Base-by-base conservation (phyloP, 2,113 vertebrate species). In the Cervus canadensis region DNA sequence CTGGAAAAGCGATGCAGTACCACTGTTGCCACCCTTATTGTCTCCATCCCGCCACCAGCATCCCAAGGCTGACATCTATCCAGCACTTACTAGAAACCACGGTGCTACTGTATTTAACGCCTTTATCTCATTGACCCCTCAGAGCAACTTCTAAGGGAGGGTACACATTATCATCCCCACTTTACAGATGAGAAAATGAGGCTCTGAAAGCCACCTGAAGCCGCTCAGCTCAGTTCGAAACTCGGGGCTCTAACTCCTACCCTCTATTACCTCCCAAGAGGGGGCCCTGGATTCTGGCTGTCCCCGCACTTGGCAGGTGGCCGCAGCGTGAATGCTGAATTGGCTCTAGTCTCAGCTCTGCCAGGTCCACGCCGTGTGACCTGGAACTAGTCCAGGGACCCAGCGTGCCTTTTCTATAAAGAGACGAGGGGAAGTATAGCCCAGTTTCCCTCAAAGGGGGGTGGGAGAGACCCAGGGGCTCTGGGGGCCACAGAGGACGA, bases 121-220 rank as follows among this genome's bases (percentile, higher is more conserved):
- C 56, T 81, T 57, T 56, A 7, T 30, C 78, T 89, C 84, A 19
- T 0, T 17, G 67, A 71, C 3, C 15, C 59, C 81, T 64, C 57
- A 16, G 16, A 25, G 83, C 17, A 43, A 4, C 25, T 25, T 59
- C 19, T 0, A 60, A 59, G 16, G 21, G 12, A 7, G 23, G 12
- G 48, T 13, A 50, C 48, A 26, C 5, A 3, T 25, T 74, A 12
- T 36, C 26, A n/a, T 0, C 21, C 89, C 40, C 83, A 76, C 36
- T 71, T 81, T 30, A 87, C 52, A 94, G 86, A 93, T 26, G 60
- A 40, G 71, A 50, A 81, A 86, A 62, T 26, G 45, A 96, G 56
- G 36, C 33, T 59, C 48, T 43, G 12, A 59, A 71, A 76, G n/a
- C 16, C 25, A 45, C 94, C 83, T 71, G 81, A 84, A 74, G 74